Base-by-base conservation (phyloP, 2,888 invertebrate genomes). In the Leptarthrus brevirostris region DNA sequence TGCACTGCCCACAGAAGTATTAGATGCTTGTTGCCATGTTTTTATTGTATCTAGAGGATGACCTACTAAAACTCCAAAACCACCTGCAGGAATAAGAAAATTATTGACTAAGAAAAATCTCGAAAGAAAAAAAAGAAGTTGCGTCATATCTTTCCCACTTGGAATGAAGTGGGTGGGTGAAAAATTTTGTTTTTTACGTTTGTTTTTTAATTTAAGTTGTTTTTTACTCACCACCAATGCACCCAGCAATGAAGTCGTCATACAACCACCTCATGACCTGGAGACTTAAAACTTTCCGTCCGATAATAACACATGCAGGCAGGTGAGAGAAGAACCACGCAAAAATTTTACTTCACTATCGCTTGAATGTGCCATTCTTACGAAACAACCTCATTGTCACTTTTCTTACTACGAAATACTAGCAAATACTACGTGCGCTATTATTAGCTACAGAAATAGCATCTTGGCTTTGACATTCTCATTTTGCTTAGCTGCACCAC, bases 41-140 rank as follows among this genome's bases (percentile, higher is more conserved):
- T 92, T 92, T 52, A 92, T 86, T 1, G 92, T 92, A 79, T 92
- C 92, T 76, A 90, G 83, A 1, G 92, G 92, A 83, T 92, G 90
- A 0, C 91, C 91, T 53, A 90, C 87, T 4, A 90, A 74, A 22
- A 91, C 85, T 16, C 91, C 91, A 74, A 87, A 86, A 14, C 89
- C 86, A 74, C 92, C 92, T 91, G 72, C 1, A 20, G 20, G 20
- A 40, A 34, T n/a, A n/a, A n/a, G n/a, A n/a, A n/a, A n/a, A n/a
- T n/a, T n/a, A n/a, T n/a, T n/a, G n/a, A n/a, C n/a, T n/a, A n/a
- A n/a, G n/a, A n/a, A n/a, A n/a, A n/a, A n/a, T n/a, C n/a, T n/a
- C n/a, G n/a, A n/a, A n/a, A n/a, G n/a, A n/a, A n/a, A 2, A 36
- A 36, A 18, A 58, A 26, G 0, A 10, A 22, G 3, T 47, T 58